Evolutionary conservation across 2,888 invertebrate species (phyloP).

Genomic region (Leucophora obtusa): DNA sequence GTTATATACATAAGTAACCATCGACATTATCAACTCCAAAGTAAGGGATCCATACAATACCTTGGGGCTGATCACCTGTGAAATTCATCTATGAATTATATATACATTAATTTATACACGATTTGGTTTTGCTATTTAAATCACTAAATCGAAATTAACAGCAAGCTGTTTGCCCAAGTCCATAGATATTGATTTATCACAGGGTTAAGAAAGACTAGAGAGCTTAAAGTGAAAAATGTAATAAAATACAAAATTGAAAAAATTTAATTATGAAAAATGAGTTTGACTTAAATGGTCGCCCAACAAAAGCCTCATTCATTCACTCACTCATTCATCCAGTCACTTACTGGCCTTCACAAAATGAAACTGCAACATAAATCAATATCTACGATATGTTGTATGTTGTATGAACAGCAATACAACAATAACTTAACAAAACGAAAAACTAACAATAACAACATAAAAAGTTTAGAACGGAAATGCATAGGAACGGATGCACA

Average conservation of each 20-base stretch:
- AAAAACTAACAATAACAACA: constrained; percentile 15
- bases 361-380: constrained; percentile 51
- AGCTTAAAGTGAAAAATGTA: neutral
- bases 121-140: no score
- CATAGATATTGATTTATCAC: no score
- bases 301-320: constrained; percentile 5
- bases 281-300: neutral
- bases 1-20: no score
- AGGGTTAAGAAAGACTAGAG: no score
- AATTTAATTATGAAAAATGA: constrained; percentile 5
- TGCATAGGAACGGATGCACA: constrained; percentile 72
- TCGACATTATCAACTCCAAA: no score
- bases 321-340: constrained; percentile 8
- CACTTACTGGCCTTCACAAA: constrained; percentile 43
- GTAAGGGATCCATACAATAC: no score
- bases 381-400: constrained; percentile 22
- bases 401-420: constrained; percentile 7
- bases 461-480: constrained; percentile 67
- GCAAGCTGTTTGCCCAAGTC: no score
- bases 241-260: neutral
- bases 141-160: no score
- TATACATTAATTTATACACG: no score
- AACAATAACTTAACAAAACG: neutral
- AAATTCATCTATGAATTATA: no score
- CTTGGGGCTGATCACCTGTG: no score